These are phyloP conservation scores for Cheiracanthium punctorium DNA, from an alignment of 2,888 invertebrate species.

Conservation along the genomic window DNA sequence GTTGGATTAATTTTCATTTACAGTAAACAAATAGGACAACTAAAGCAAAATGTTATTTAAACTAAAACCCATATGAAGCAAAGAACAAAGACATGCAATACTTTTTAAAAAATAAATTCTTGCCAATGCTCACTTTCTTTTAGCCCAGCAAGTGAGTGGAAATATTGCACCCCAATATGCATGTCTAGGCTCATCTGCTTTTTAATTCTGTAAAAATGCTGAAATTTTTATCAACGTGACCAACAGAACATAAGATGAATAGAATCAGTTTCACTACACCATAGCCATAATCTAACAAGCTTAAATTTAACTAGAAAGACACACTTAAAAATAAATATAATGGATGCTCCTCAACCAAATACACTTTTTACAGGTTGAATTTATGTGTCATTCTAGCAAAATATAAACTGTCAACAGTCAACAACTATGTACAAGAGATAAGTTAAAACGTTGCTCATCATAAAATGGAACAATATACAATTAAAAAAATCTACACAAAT, in stretches of 20 bases:
- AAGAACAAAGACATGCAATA: constrained; percentile 28
- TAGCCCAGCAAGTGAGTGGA: constrained; percentile 25
- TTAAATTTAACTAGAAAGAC: background rate
- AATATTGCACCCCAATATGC: constrained; percentile 41
- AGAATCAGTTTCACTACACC: constrained; percentile 14
- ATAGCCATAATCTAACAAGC: background rate
- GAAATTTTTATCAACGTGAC: no score
- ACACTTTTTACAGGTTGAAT: background rate
- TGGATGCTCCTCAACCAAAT: constrained; percentile 14
- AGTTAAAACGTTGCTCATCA: constrained; percentile 17
- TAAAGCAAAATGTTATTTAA: no score
- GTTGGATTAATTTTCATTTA: no score
- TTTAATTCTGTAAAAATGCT: background rate
- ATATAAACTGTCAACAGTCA: constrained; percentile 67
- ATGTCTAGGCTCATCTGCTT: constrained; percentile 20
- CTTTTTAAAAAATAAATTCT: constrained; percentile 2
- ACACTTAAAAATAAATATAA: background rate
- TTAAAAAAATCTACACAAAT: constrained; percentile 23
- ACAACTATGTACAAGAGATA: constrained; percentile 64
- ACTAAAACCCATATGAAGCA: background rate
- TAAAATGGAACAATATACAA: constrained; percentile 22
- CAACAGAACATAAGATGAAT: background rate
- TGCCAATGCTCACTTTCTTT: constrained; percentile 43
- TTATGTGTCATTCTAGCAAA: constrained; percentile 51
- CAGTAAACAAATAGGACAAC: no score